Evolutionary conservation across 2,113 vertebrate species (phyloP), one percentile per base, ranked within the genome.

Genomic region (Diadophis punctatus): DNA sequence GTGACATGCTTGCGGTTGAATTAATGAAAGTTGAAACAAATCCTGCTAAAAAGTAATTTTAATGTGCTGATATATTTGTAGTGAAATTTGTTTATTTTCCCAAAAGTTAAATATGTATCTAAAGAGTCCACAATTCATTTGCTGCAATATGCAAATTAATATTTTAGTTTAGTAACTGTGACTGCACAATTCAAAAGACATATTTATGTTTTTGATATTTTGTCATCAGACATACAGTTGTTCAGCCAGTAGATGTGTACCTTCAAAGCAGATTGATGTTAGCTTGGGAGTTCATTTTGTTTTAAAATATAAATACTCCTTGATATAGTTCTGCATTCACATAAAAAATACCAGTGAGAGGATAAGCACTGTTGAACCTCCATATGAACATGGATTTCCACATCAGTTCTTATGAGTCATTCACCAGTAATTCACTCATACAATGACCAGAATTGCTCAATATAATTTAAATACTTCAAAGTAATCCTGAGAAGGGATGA

Each of bases 201-300:
- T 58, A 46, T 58, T 89, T 92, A 43, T 53, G 90, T 30, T 93
- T 53, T n/a, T 94, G 88, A 88, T 94, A 68, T n/a, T 91, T 56
- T 60, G 51, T 91, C 39, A 91, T 90, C 90, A 87, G 8, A 53
- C 25, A 92, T 93, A 89, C 52, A 88, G 34, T 93, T 93, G 92
- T 87, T 90, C 39, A 94, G 94, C 48, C 43, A 53, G 23, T 85
- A 84, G 51, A 89, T 74, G 25, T 84, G 39, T 88, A 84, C 11
- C 23, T 27, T 80, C 20, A 43, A 88, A 55, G 8, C 16, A 80
- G 87, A 48, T 39, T 92, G 91, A 92, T 92, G 63, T 34, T 52
- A 89, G 43, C 11, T 52, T 84, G 51, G 39, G 52, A 25, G 46
- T 92, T 92, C 91, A 56, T 84, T 55, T 80, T 74, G 20, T 46